Base-by-base conservation (phyloP, 2,888 invertebrate species). In the Nemoura dubitans region DNA sequence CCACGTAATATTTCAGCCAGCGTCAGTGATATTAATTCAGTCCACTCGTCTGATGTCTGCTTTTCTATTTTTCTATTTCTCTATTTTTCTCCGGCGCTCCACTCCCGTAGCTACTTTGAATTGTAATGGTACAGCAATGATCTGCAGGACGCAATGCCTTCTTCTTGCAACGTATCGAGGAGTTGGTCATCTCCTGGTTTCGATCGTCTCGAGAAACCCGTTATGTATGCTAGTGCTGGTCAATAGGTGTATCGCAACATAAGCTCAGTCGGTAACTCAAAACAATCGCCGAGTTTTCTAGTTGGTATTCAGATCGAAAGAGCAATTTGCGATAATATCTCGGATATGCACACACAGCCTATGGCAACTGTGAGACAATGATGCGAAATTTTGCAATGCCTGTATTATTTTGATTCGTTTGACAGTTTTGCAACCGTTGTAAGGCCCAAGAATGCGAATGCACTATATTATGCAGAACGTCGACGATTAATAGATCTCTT, bases 1-100 rank as follows among this genome's bases (percentile, higher is more conserved):
- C 59, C 59, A 59, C 59, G 59, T 59, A 59, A 59, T 59, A 59
- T 59, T 59, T 59, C 59, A 59, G 59, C 59, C 59, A 59, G 36
- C 10, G 36, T n/a, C n/a, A n/a, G 36, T 36, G 36, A 36, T 36
- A 36, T 16, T 59, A 59, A 59, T 59, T 59, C 59, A 59, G 59
- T 59, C 21, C 59, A 59, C 59, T 59, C 59, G 59, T 59, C 59
- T 59, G 59, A 10, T 21, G 59, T 10, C 59, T 59, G 59, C 10
- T 10, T 36, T 59, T 59, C 59, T 59, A 59, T 59, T 59, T 59
- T 21, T 59, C 59, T 59, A 59, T 59, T 59, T 59, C 59, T 59
- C 59, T 59, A 10, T 59, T 21, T 59, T 59, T 7, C 59, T 59
- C 59, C 14, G 14, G 59, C 14, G 59, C 59, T 21, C 59, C 16